These are phyloP conservation scores for Xenopus tropicalis DNA, from an alignment of 2,113 vertebrate species.

Conservation along the genomic window DNA sequence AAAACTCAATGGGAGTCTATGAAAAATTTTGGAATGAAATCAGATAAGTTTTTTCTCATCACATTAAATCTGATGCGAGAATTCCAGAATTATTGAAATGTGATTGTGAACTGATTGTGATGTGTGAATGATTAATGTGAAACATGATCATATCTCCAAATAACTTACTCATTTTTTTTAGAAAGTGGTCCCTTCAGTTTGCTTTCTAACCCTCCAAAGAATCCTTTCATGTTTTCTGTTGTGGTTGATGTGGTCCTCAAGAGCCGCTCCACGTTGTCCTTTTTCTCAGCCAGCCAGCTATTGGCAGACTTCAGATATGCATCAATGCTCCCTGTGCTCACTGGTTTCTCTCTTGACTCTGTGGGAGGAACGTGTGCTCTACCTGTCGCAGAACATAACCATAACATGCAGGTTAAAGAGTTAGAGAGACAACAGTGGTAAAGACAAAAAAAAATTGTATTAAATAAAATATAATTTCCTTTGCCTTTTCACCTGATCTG, in stretches of 20 bases:
- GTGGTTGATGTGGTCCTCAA: constrained; percentile 79
- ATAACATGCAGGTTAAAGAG: neutral
- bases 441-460: no score
- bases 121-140: no score
- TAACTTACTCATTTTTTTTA: constrained; percentile 74
- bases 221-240: constrained; percentile 81
- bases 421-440: no score
- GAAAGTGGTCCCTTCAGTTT: constrained; percentile 76
- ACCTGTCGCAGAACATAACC: constrained; percentile 54
- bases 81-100: no score
- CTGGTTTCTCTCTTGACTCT: constrained; percentile 73
- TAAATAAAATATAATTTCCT: no score
- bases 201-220: constrained; percentile 90
- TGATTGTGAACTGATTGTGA: no score
- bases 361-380: constrained; percentile 70
- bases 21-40: no score
- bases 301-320: constrained; percentile 85
- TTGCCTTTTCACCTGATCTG: no score
- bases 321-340: constrained; percentile 70
- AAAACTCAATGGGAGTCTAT: no score
- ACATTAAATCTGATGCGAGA: no score
- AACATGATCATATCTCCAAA: no score
- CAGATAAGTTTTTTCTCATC: no score
- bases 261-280: constrained; percentile 83
- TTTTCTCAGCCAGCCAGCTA: constrained; percentile 88